phyloP scores from a whole-genome alignment of 2,888 invertebrate genomes.

The Drosophila stalkeri region DNA sequence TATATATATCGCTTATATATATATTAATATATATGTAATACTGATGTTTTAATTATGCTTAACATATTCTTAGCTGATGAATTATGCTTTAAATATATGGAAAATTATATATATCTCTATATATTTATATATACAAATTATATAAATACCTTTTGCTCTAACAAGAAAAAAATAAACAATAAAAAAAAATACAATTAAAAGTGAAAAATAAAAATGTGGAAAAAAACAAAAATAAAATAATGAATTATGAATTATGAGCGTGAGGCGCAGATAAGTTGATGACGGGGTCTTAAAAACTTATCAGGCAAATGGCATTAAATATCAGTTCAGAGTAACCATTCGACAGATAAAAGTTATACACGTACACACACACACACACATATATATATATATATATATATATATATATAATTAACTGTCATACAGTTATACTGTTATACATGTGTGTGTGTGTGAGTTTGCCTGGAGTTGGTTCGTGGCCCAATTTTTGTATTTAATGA shows the following conservation, averaged over 20 bases:
- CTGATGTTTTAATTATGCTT: slow-evolving; percentile 52
- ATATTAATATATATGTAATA: slow-evolving; percentile 20
- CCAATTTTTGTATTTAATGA: slow-evolving; percentile 41
- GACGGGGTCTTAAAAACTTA: slow-evolving; percentile 37
- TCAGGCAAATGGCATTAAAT: slow-evolving; percentile 46
- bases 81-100: slow-evolving; percentile 55
- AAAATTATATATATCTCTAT: slow-evolving; percentile 26
- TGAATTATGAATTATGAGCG: slow-evolving; percentile 32
- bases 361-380: neutral
- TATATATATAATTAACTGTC: too few relatives aligned
- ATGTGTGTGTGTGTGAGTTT: slow-evolving; percentile 7
- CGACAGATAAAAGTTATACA: slow-evolving; percentile 20
- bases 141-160: slow-evolving; percentile 24
- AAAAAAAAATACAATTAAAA: slow-evolving; percentile 16
- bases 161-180: slow-evolving; percentile 27
- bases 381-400: too few relatives aligned
- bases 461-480: slow-evolving; percentile 11
- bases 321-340: slow-evolving; percentile 25
- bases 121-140: slow-evolving; percentile 23
- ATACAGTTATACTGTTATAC: neutral
- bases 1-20: neutral
- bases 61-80: slow-evolving; percentile 45
- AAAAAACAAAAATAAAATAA: slow-evolving; percentile 3
- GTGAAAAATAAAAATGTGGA: slow-evolving; percentile 23
- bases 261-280: slow-evolving; percentile 37